Evolutionary conservation across 2,797 vertebrate species (phyloP).

Genomic region (Sebastes itinus): DNA sequence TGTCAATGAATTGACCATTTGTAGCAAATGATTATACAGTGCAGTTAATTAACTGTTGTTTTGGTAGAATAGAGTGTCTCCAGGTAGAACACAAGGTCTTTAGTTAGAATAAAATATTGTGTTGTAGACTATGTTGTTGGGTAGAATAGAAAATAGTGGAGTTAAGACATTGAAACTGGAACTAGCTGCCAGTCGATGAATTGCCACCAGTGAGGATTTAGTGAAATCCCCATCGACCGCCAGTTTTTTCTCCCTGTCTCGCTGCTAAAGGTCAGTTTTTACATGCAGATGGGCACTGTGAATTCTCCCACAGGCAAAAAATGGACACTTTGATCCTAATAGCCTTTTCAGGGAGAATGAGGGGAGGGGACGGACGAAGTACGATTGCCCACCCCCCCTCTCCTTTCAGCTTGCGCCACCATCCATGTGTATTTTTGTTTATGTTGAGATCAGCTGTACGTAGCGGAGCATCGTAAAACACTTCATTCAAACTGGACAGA

Average conservation of each 20-base stretch:
- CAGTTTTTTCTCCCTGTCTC: slow-evolving; percentile 18
- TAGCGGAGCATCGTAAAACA: too few species aligned
- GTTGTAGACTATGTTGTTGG: neutral
- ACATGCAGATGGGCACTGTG: slow-evolving; percentile 54
- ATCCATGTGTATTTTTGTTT: too few species aligned
- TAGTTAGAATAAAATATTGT: neutral
- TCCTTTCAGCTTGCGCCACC: too few species aligned
- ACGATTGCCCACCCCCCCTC: too few species aligned
- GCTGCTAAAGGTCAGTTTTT: slow-evolving; percentile 69
- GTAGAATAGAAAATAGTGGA: neutral
- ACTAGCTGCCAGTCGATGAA: neutral
- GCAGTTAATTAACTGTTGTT: neutral
- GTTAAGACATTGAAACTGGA: slow-evolving; percentile 4
- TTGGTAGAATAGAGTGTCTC: neutral
- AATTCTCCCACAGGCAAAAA: slow-evolving; percentile 50
- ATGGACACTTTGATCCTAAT: slow-evolving; percentile 54
- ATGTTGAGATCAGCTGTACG: too few species aligned
- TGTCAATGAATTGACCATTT: neutral
- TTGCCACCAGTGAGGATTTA: slow-evolving; percentile 25
- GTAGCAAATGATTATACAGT: neutral
- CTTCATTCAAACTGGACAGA: too few species aligned
- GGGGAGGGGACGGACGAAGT: neutral
- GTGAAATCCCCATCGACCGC: slow-evolving; percentile 41
- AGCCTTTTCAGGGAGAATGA: slow-evolving; percentile 47
- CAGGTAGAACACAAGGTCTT: neutral